Evolutionary conservation across 2,113 vertebrate genomes (phyloP).

Genomic region (Apus apus): DNA sequence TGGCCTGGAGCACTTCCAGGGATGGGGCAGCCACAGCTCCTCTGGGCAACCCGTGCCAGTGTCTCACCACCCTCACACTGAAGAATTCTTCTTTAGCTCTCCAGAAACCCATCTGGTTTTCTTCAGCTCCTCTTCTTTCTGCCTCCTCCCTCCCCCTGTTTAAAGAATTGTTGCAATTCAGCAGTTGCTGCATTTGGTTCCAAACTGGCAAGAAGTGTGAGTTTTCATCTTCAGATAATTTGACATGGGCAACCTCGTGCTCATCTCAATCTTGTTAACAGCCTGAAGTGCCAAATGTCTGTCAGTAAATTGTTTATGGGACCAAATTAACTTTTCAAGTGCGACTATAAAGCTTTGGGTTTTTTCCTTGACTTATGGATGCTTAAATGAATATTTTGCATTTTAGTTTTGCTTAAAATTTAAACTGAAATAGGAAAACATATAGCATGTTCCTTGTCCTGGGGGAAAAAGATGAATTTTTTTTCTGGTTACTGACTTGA

Average conservation of each 20-base stretch:
- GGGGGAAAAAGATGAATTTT: too few species aligned
- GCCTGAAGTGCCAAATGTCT: neutral
- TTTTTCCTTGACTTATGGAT: neutral
- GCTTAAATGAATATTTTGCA: neutral
- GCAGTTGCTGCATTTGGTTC: neutral
- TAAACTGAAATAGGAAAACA: neutral
- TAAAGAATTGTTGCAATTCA: neutral
- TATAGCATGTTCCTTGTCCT: neutral
- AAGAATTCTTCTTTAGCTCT: neutral
- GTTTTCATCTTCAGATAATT: constrained; percentile 26
- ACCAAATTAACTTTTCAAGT: neutral
- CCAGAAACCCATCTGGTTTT: neutral
- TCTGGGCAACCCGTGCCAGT: too few species aligned
- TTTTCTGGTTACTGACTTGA: neutral
- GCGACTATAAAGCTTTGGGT: neutral
- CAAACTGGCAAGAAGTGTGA: neutral
- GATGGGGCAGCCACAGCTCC: too few species aligned
- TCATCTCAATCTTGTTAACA: neutral
- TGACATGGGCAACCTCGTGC: neutral
- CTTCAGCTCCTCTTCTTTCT: neutral
- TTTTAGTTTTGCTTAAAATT: neutral
- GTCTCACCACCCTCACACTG: too few species aligned
- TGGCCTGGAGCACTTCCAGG: too few species aligned
- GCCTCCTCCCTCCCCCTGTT: neutral
- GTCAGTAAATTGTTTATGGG: constrained; percentile 6